Conservation (phyloP, 2,797 vertebrate species). For the Babyrousa celebensis region DNA sequence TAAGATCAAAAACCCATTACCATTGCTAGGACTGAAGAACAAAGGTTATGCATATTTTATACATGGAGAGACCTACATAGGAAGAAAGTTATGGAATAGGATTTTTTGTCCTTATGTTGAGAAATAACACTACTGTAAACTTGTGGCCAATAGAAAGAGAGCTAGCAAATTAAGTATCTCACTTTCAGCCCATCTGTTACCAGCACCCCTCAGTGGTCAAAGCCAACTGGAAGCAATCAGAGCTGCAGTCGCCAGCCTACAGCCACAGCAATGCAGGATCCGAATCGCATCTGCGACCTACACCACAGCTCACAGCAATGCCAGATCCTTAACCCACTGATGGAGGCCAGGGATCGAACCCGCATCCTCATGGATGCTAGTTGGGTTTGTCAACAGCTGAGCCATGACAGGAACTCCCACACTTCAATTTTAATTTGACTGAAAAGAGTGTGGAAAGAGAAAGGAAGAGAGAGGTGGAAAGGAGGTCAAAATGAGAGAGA, state of each 20-base stretch:
- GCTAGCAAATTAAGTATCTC: neutral
- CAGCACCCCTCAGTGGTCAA: neutral
- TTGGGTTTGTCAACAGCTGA: too few species aligned
- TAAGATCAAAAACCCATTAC: neutral
- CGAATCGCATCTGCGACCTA: too few species aligned
- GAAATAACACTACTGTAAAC: neutral
- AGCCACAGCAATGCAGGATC: too few species aligned
- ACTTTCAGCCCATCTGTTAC: neutral
- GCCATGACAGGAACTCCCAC: neutral
- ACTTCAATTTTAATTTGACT: neutral
- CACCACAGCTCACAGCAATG: too few species aligned
- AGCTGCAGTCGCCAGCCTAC: too few species aligned
- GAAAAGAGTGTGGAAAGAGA: neutral
- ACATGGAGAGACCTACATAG: neutral
- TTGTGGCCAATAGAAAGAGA: neutral
- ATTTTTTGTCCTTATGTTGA: neutral
- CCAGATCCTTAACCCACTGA: too few species aligned
- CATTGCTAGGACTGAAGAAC: neutral
- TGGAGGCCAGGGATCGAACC: too few species aligned
- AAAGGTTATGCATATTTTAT: fast-evolving
- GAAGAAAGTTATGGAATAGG: fast-evolving
- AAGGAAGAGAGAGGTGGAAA: neutral
- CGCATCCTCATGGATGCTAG: too few species aligned
- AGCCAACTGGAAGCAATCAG: neutral
- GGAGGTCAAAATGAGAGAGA: neutral